A percentile compares a stretch with the other conserved stretches of the same genome.
phyloP scores from a whole-genome alignment of 2,113 vertebrate species.

The Tyrannus savana region DNA sequence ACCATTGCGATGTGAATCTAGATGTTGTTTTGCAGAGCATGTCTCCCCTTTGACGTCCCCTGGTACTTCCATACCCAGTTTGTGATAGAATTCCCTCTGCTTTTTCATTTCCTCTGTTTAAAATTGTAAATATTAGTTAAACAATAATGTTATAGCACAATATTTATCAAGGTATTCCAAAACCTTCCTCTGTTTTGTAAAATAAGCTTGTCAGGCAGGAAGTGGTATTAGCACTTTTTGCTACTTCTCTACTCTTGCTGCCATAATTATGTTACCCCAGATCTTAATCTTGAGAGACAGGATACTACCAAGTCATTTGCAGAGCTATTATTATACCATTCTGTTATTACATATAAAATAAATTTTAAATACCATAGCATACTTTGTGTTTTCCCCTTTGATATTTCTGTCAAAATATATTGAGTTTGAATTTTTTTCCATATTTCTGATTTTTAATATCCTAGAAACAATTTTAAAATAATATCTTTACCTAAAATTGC shows the following conservation, averaged over 20 bases:
- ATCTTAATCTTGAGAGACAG: not conserved
- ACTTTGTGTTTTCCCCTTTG: not conserved
- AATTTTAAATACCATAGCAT: not conserved
- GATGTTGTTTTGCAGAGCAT: constrained; percentile 85
- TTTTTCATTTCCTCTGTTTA: constrained; percentile 91
- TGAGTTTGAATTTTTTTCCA: not conserved
- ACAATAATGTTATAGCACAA: not conserved
- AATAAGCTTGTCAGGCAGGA: not conserved
- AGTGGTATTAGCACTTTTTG: not conserved
- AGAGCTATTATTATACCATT: not conserved
- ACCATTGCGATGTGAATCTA: constrained; percentile 89
- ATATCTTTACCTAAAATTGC: not conserved
- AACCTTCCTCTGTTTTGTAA: not conserved
- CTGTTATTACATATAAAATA: not conserved
- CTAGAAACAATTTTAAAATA: not conserved
- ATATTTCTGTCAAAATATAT: not conserved
- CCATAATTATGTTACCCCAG: not conserved
- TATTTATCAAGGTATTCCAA: not conserved
- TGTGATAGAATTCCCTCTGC: constrained; percentile 96
- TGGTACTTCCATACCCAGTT: constrained; percentile 93
- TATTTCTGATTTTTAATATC: not conserved
- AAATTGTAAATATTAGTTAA: constrained; percentile 20
- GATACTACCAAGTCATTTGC: not conserved
- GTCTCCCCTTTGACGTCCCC: constrained; percentile 93
- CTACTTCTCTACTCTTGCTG: not conserved